These are phyloP conservation scores for Cyrtorhinus lividipennis DNA, from an alignment of 1,140 invertebrate genomes.

Conservation along the genomic window DNA sequence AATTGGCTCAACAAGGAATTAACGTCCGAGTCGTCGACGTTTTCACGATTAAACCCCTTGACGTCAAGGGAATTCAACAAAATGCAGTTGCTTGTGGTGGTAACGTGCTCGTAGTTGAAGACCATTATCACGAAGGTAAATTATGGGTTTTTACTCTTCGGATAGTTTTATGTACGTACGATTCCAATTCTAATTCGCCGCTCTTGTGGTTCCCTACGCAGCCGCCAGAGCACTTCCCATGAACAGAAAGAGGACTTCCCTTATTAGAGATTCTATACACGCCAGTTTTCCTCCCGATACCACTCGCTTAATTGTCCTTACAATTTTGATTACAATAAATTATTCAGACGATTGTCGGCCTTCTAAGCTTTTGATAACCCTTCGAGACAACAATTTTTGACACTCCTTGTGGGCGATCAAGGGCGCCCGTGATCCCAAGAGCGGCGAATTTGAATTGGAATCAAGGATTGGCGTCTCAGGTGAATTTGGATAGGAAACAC, in stretches of 20 bases:
- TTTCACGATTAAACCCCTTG: conserved; percentile 93
- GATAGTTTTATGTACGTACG: neutral
- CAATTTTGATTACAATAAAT: no score
- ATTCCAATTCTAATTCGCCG: neutral
- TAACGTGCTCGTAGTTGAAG: conserved; percentile 82
- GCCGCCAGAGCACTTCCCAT: no score
- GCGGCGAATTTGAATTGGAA: no score
- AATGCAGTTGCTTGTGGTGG: conserved; percentile 70
- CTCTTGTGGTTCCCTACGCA: neutral
- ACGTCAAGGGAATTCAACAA: conserved; percentile 56
- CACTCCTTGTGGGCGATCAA: no score
- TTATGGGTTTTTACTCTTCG: conserved; percentile 23
- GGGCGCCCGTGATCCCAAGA: no score
- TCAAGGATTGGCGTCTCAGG: no score
- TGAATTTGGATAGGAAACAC: neutral
- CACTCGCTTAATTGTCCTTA: no score
- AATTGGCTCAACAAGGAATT: conserved; percentile 51
- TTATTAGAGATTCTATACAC: neutral
- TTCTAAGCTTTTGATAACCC: no score
- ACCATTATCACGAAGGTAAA: conserved; percentile 90
- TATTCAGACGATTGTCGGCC: no score
- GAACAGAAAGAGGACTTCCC: neutral
- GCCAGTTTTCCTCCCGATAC: no score
- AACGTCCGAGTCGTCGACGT: conserved; percentile 74
- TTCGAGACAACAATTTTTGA: no score